Evolutionary conservation across 2,888 invertebrate genomes (phyloP).

Genomic region (Rotaria macrura): DNA sequence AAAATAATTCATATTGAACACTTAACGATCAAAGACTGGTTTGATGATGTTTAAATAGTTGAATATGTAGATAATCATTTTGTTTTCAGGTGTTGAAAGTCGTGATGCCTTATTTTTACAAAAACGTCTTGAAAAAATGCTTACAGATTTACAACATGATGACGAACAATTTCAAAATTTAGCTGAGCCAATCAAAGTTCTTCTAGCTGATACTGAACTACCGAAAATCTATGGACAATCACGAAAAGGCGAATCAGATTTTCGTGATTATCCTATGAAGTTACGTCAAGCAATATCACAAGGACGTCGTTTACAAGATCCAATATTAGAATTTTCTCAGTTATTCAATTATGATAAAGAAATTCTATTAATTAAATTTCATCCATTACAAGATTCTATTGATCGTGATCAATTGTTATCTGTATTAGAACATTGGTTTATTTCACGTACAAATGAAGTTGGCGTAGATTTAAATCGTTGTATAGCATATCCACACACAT

Average conservation of each 20-base stretch:
- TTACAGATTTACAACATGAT: background rate
- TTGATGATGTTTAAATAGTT: too few relatives aligned
- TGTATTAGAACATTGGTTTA: constrained; percentile 57
- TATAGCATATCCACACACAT: constrained; percentile 70
- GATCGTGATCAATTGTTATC: constrained; percentile 16
- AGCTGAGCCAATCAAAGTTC: constrained; percentile 73
- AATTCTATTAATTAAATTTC: constrained; percentile 81
- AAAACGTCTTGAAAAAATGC: background rate
- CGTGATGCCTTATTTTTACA: background rate
- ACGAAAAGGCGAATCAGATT: constrained; percentile 58
- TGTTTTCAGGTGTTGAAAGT: background rate
- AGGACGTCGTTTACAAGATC: constrained; percentile 83
- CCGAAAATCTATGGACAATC: constrained; percentile 68
- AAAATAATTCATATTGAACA: too few relatives aligned
- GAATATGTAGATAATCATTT: too few relatives aligned
- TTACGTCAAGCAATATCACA: constrained; percentile 83
- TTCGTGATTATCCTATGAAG: constrained; percentile 79
- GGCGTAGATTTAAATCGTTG: constrained; percentile 91
- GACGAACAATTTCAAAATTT: background rate
- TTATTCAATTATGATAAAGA: constrained; percentile 90
- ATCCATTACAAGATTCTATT: constrained; percentile 60
- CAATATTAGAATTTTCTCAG: constrained; percentile 86
- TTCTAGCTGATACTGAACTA: constrained; percentile 83
- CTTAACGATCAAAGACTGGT: too few relatives aligned
- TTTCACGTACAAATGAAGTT: constrained; percentile 90